Evolutionary conservation across 1,140 invertebrate genomes (phyloP).

Genomic region (Solenopsis fugax): DNA sequence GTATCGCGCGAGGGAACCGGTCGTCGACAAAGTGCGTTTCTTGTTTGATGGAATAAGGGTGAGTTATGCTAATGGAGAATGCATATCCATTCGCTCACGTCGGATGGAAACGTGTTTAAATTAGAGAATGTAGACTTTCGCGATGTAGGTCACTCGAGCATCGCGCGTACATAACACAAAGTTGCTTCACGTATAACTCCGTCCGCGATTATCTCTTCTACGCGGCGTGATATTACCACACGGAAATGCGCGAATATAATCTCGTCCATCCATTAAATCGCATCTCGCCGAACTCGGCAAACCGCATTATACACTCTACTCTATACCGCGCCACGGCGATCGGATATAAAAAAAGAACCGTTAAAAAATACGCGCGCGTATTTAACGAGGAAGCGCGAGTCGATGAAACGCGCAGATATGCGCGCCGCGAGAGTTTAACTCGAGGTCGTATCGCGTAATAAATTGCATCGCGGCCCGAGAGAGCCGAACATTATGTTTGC

Average conservation of each 20-base stretch:
- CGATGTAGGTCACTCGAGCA: constrained; percentile 45
- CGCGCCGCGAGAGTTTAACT: constrained; percentile 68
- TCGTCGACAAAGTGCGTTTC: not conserved
- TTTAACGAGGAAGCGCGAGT: constrained; percentile 56
- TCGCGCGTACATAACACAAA: not conserved
- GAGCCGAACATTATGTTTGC: constrained; percentile 72
- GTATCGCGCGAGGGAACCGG: not conserved
- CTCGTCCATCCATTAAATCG: constrained; percentile 49
- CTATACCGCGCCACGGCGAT: constrained; percentile 1
- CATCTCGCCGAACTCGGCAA: constrained; percentile 4
- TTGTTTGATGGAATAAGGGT: not conserved
- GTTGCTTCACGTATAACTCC: constrained; percentile 12
- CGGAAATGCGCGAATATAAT: constrained; percentile 58
- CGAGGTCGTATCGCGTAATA: constrained; percentile 76
- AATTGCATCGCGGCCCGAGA: constrained; percentile 71
- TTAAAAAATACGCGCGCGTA: constrained; percentile 45
- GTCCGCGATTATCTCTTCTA: constrained; percentile 14
- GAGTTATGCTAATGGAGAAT: constrained; percentile 37
- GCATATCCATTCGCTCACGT: not conserved
- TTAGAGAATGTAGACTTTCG: constrained; percentile 30
- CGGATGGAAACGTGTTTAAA: not conserved
- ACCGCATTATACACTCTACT: constrained; percentile 37
- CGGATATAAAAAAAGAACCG: constrained; percentile 16
- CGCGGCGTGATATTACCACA: constrained; percentile 18
- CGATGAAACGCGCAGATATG: constrained; percentile 66